Evolutionary conservation across 2,888 invertebrate genomes (phyloP), one percentile per base, ranked within the genome.

Genomic region (Hydrotaea diabolus): DNA sequence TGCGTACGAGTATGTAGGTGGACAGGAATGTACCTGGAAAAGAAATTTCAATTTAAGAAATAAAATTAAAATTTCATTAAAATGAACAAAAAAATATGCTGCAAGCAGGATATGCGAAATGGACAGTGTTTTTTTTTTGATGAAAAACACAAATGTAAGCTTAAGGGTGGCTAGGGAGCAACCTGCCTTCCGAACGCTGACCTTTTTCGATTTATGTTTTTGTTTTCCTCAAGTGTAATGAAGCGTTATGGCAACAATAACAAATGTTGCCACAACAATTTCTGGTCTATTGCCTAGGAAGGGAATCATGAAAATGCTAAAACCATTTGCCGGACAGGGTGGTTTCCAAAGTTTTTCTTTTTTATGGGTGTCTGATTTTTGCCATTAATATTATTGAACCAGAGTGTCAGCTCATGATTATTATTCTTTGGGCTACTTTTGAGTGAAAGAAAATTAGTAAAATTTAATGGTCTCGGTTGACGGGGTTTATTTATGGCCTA

Each of bases 101-200:
- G 26, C 9, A 53, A 17, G 17, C 2, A 5, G 17, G 31, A 15
- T 15, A 7, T 7, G 23, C 5, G n/a, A 21, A 13, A 46, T 66
- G 59, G 13, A 15, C 46, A n/a, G n/a, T n/a, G n/a, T n/a, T n/a
- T n/a, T n/a, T 46, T 59, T 31, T 31, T 69, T 46, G 77, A 77
- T 23, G 69, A 69, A 74, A 80, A 59, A 80, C 77, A n/a, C 69
- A 74, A 83, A 83, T 23, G 26, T 19, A 36, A 31, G 31, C 49
- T 53, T 59, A 69, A 49, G 72, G 66, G 46, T 72, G 36, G 17
- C n/a, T 36, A 49, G 7, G 4, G n/a, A 7, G 43, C n/a, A n/a
- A n/a, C n/a, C n/a, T n/a, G 2, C 62, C 62, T 53, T 75, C 64
- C 17, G 59, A 39, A 21, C 2, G 23, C 8, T 71, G 17, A 57